Evolutionary conservation across 1,140 invertebrate genomes (phyloP).

Genomic region (Aphelenchoides besseyi): DNA sequence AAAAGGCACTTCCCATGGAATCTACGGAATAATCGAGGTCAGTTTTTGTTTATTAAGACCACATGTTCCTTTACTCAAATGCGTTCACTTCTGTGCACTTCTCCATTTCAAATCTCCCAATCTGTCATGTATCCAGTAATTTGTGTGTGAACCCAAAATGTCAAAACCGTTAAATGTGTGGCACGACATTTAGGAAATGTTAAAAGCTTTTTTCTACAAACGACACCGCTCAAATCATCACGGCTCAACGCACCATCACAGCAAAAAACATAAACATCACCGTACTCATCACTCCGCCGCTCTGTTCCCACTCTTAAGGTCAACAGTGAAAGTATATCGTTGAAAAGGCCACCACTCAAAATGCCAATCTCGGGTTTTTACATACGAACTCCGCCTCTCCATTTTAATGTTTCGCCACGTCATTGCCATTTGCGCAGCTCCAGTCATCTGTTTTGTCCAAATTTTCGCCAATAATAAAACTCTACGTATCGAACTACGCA

Average conservation of each 20-base stretch:
- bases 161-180: not conserved
- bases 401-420: too few species aligned
- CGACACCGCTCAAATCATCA: not conserved
- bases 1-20: not conserved
- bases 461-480: too few species aligned
- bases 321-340: too few species aligned
- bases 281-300: not conserved
- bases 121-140: not conserved
- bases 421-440: too few species aligned
- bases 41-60: slow-evolving; percentile 14
- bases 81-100: too few species aligned
- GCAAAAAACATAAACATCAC: not conserved
- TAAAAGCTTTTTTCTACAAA: not conserved
- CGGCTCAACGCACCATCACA: not conserved
- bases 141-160: not conserved
- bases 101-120: too few species aligned
- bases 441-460: too few species aligned
- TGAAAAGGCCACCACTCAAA: too few species aligned
- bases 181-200: not conserved
- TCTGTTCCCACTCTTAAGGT: not conserved
- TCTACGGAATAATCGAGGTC: slow-evolving; percentile 41
- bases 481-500: too few species aligned
- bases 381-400: too few species aligned
- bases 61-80: too few species aligned
- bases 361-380: too few species aligned